Conservation (phyloP, 2,113 vertebrate genomes). For the Rissa tridactyla region DNA sequence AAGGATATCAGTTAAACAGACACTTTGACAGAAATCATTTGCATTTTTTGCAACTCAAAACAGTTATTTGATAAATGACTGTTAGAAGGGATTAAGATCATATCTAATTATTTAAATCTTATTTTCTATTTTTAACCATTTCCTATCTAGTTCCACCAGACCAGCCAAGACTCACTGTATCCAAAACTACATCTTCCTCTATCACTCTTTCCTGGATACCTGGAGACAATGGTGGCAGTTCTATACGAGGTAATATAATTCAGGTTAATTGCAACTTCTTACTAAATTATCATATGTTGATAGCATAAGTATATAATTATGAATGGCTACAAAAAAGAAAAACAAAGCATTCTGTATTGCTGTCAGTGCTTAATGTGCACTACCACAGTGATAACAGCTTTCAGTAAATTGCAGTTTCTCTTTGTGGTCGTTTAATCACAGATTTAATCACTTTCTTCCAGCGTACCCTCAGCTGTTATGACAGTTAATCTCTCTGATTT, state of each 20-base stretch:
- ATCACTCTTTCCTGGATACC: conserved; percentile 98
- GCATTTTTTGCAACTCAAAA: conserved; percentile 61
- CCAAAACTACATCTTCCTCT: conserved; percentile 97
- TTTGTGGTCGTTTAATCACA: conserved; percentile 18
- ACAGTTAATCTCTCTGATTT: conserved; percentile 7
- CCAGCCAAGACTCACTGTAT: conserved; percentile 96
- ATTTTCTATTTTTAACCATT: conserved; percentile 65
- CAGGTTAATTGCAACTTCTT: background rate
- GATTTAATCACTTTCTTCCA: conserved; percentile 19
- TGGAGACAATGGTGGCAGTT: conserved; percentile 97
- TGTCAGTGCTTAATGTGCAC: background rate
- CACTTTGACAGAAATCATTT: conserved; percentile 71
- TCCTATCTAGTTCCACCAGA: conserved; percentile 89
- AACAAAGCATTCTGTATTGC: background rate
- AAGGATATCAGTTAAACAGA: conserved; percentile 65
- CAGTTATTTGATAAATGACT: conserved; percentile 67
- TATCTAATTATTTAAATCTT: conserved; percentile 46
- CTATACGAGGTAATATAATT: conserved; percentile 89
- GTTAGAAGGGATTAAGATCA: conserved; percentile 17
- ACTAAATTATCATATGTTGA: background rate
- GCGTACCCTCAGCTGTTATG: background rate
- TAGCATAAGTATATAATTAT: background rate
- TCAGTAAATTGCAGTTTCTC: conserved; percentile 27
- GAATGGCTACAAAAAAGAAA: background rate
- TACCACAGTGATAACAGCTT: background rate